Percentiles rank a stretch among this genome's conserved stretches.
phyloP scores from a whole-genome alignment of 2,113 vertebrate genomes.

The Pelmatolapia mariae region DNA sequence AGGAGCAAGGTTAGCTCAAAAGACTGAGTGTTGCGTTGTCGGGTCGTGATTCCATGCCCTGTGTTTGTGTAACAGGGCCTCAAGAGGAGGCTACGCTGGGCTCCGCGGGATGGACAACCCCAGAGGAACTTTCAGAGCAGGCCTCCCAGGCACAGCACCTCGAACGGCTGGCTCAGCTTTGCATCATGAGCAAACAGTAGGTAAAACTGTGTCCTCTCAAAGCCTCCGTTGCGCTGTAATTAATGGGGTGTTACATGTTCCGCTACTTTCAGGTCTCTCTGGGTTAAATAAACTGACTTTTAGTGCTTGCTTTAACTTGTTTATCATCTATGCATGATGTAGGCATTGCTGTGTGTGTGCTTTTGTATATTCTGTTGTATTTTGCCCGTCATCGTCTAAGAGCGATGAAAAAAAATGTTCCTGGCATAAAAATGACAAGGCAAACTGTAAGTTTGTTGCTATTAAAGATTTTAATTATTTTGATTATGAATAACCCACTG shows the following conservation, averaged over 20 bases:
- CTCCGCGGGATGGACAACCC: conserved; percentile 67
- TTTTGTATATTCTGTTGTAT: neutral
- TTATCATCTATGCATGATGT: neutral
- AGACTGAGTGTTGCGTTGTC: conserved; percentile 6
- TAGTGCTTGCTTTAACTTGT: neutral
- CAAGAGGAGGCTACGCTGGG: conserved; percentile 72
- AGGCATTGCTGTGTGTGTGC: neutral
- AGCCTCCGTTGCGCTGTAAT: neutral
- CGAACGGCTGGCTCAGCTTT: conserved; percentile 74
- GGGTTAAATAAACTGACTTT: neutral
- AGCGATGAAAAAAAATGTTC: neutral
- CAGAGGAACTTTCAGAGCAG: conserved; percentile 75
- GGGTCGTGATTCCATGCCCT: conserved; percentile 69
- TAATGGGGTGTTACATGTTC: neutral
- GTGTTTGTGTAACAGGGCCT: conserved; percentile 75
- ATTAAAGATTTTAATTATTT: neutral
- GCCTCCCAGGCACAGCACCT: conserved; percentile 71
- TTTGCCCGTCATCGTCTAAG: neutral
- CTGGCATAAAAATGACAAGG: neutral
- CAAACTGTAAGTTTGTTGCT: neutral
- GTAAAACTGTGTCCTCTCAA: conserved; percentile 43
- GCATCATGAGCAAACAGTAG: conserved; percentile 82
- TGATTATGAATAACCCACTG: neutral
- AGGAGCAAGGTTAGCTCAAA: neutral
- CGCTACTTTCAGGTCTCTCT: neutral